A percentile compares a stretch with the other conserved stretches of the same genome.
These are phyloP conservation scores for Phasia obesa DNA, from an alignment of 2,888 invertebrate genomes.

Conservation along the genomic window DNA sequence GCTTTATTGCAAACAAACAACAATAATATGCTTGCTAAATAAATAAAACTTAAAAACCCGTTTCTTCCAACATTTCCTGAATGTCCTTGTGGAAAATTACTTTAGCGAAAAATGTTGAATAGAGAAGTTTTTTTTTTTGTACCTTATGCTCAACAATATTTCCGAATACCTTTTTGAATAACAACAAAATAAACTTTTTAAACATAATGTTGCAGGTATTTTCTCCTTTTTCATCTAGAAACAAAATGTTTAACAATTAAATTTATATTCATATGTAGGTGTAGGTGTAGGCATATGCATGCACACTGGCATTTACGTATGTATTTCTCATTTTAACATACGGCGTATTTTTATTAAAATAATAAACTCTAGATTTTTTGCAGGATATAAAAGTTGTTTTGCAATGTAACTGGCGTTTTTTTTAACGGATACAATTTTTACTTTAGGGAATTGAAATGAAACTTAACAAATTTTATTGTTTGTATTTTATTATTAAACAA, in stretches of 20 bases:
- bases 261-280: neutral
- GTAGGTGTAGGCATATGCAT: neutral
- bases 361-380: neutral
- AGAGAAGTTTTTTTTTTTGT: neutral
- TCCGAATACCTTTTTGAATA: neutral
- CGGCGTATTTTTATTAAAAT: no score
- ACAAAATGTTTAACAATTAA: conserved; percentile 6
- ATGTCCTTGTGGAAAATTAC: conserved; percentile 26
- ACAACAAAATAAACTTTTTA: conserved; percentile 19
- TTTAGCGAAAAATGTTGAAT: conserved; percentile 13
- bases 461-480: conserved; percentile 24
- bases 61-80: no score
- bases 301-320: no score
- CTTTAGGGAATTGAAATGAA: conserved; percentile 42
- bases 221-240: neutral
- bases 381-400: conserved; percentile 42
- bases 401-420: conserved; percentile 42
- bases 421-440: conserved; percentile 31
- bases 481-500: neutral
- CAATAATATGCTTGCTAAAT: no score
- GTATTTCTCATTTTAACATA: no score
- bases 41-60: no score
- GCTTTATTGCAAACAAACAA: no score
- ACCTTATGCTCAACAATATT: no score
- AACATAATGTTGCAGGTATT: conserved; percentile 5